Percentiles rank a stretch among this genome's conserved stretches.
Evolutionary conservation across 2,113 vertebrate genomes (phyloP).

Genomic region (Gasterosteus aculeatus): DNA sequence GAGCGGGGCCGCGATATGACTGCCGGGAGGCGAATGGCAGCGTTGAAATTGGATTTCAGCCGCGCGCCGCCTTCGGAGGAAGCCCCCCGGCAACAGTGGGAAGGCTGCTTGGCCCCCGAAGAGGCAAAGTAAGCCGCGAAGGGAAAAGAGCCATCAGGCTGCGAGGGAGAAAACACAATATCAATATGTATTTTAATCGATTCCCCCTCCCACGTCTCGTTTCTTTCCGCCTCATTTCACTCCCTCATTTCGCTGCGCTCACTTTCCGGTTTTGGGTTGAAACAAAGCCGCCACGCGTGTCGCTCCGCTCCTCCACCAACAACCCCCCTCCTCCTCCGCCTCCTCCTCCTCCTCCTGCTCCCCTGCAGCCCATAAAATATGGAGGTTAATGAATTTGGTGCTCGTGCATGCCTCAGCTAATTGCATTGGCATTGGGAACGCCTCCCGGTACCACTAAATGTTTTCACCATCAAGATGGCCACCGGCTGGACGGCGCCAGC

Average conservation of each 20-base stretch:
- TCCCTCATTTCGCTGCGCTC: slow-evolving; percentile 3
- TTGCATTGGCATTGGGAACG: slow-evolving; percentile 76
- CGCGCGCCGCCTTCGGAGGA: slow-evolving; percentile 33
- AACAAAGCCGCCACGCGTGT: slow-evolving; percentile 55
- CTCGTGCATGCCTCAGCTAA: slow-evolving; percentile 74
- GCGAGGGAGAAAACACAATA: slow-evolving; percentile 5
- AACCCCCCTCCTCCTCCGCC: slow-evolving; percentile 17
- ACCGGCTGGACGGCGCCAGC: slow-evolving; percentile 33
- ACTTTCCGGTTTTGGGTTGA: slow-evolving; percentile 25
- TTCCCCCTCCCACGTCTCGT: slow-evolving; percentile 1
- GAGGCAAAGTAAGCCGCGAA: slow-evolving; percentile 34
- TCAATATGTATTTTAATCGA: slow-evolving; percentile 18
- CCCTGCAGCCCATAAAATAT: slow-evolving; percentile 61
- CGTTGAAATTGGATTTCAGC: slow-evolving; percentile 61
- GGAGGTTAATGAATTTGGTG: slow-evolving; percentile 78
- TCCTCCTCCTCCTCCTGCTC: slow-evolving; percentile 16
- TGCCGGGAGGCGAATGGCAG: slow-evolving; percentile 26
- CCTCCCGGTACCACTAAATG: slow-evolving; percentile 65
- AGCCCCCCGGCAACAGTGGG: slow-evolving; percentile 52
- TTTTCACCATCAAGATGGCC: slow-evolving; percentile 67
- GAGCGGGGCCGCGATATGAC: slow-evolving; percentile 31
- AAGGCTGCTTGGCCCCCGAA: slow-evolving; percentile 29
- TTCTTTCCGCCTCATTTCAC: slow-evolving; percentile 9
- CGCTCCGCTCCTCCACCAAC: slow-evolving; percentile 12
- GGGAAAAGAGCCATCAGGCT: slow-evolving; percentile 23